Conservation (phyloP, 1,140 invertebrate species). For the Tetramorium simillimum region DNA sequence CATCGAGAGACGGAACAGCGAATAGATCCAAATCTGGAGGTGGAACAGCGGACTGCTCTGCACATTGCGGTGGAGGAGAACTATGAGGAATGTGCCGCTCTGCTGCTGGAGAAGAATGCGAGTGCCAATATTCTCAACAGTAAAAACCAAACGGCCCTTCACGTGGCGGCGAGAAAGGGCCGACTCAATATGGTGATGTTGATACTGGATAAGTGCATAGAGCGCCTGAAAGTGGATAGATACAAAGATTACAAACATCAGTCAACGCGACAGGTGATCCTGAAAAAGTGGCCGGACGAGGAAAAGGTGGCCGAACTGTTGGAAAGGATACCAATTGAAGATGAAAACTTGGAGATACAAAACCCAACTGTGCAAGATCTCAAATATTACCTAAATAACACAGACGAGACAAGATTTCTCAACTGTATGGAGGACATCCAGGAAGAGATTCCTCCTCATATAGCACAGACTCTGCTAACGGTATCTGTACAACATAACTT, state of each 20-base stretch:
- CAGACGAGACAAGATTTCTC: too few species aligned
- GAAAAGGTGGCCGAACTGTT: too few species aligned
- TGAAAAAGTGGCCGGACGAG: slow-evolving; percentile 88
- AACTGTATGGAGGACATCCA: too few species aligned
- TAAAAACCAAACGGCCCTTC: slow-evolving; percentile 87
- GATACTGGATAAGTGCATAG: slow-evolving; percentile 63
- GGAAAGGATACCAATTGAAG: too few species aligned
- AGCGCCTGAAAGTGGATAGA: slow-evolving; percentile 72
- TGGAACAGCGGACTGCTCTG: slow-evolving; percentile 85
- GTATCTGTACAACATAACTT: too few species aligned
- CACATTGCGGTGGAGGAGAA: slow-evolving; percentile 87
- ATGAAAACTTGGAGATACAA: too few species aligned
- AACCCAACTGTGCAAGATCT: too few species aligned
- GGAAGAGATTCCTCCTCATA: too few species aligned
- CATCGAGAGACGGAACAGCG: too few species aligned
- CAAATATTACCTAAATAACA: too few species aligned
- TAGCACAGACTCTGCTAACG: too few species aligned
- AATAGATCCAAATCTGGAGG: slow-evolving; percentile 83
- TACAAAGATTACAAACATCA: slow-evolving; percentile 71
- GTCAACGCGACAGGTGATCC: slow-evolving; percentile 80
- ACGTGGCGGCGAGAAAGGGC: slow-evolving; percentile 87
- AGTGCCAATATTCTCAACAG: slow-evolving; percentile 88
- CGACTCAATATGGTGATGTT: slow-evolving; percentile 62
- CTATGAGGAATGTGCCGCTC: slow-evolving; percentile 85
- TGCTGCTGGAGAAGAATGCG: slow-evolving; percentile 87